Conservation (phyloP, 2,113 vertebrate species). For the Myiopsitta monachus region DNA sequence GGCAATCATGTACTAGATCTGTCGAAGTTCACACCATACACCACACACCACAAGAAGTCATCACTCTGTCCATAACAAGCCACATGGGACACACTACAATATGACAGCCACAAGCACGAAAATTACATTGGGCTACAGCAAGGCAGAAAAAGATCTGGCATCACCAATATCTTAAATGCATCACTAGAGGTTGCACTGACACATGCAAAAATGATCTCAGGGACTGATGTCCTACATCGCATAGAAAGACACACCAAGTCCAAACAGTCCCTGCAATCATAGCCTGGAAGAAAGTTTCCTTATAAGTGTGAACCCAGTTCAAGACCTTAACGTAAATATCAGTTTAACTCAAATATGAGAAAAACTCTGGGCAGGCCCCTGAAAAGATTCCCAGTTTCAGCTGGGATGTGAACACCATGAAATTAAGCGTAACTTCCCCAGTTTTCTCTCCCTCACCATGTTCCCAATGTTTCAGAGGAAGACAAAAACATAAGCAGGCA, state of each 20-base stretch:
- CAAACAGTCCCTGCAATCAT: background rate
- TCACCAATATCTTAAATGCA: background rate
- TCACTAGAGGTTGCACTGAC: background rate
- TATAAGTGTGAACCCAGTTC: background rate
- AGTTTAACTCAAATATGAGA: background rate
- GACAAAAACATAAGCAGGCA: background rate
- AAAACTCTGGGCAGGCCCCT: background rate
- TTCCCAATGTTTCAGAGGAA: background rate
- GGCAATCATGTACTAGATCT: background rate
- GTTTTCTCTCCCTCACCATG: background rate
- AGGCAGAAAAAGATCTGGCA: background rate
- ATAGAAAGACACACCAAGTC: background rate
- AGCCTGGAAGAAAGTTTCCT: background rate
- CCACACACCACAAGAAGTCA: background rate
- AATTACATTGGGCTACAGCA: background rate
- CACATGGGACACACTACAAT: background rate
- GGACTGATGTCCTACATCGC: background rate
- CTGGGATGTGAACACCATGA: background rate
- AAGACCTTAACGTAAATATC: background rate
- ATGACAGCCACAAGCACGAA: background rate
- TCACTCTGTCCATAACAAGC: background rate
- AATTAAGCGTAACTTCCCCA: background rate
- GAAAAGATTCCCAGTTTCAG: background rate
- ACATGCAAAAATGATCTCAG: background rate
- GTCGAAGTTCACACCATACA: background rate